Evolutionary conservation across 2,113 vertebrate species (phyloP), one percentile per base, ranked within the genome.

Genomic region (Canis aureus): DNA sequence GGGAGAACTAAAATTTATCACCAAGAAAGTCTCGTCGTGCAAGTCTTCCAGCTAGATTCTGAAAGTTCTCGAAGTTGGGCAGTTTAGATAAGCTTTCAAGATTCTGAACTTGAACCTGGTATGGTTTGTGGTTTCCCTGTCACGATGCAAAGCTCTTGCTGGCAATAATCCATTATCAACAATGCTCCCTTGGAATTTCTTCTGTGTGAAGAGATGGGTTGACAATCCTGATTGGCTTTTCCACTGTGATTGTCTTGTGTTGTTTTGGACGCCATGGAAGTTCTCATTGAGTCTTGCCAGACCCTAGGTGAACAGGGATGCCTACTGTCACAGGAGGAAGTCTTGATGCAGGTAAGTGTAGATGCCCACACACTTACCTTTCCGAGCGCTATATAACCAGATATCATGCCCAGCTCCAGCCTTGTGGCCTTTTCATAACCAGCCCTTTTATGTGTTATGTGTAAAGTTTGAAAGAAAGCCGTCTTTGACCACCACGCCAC

Each of bases 381-480:
- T 35, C 82, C 23, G 1, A 5, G 38, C 57, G 0, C 35, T 69
- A 22, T 27, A 78, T 66, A 94, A 49, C 89, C 2, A 0, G 89
- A 74, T 35, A 66, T 15, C 57, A 9, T 38, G 55, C 62, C 89
- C 71, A n/a, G 81, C 51, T 86, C 32, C 57, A 17, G 19, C 1
- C 90, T 53, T 8, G 27, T 8, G 60, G 85, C 66, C 59, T 86
- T 91, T 89, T 67, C 79, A 67, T 76, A 84, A 76, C 43, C 74
- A 94, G 57, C 66, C 32, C 22, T 97, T 94, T 95, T 82, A 94
- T 78, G 60, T 82, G 51, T 57, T 60, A 60, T 43, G 11, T 43
- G 13, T 81, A 55, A 79, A 94, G 32, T 89, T 87, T 92, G 92
- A 71, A 96, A 97, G 94, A 97, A 97, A 97, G 95, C 90, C 1